These are phyloP conservation scores for Eriosoma lanigerum DNA, from an alignment of 1,140 invertebrate genomes.

Conservation along the genomic window DNA sequence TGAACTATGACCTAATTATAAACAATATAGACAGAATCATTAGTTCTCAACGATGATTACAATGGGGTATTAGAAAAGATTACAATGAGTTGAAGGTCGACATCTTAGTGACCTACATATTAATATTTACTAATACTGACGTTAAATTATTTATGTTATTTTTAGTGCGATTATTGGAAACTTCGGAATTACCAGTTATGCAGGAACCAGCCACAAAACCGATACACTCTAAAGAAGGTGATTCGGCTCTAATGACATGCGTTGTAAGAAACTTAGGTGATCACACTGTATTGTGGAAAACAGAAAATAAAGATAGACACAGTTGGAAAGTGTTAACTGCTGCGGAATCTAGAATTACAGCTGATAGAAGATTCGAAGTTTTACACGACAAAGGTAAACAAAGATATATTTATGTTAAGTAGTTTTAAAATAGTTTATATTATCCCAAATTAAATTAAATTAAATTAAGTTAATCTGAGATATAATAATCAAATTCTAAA, in stretches of 20 bases:
- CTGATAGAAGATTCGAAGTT: slow-evolving; percentile 69
- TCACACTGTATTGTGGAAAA: slow-evolving; percentile 72
- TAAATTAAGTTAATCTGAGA: too few relatives aligned
- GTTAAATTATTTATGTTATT: background rate
- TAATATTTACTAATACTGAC: background rate
- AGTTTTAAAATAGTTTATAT: background rate
- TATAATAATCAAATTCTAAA: background rate
- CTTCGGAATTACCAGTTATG: slow-evolving; percentile 31
- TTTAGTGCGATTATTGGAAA: slow-evolving; percentile 31
- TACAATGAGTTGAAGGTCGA: background rate
- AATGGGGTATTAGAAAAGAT: background rate
- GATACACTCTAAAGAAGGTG: slow-evolving; percentile 65
- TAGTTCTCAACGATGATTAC: background rate
- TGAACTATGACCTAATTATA: slow-evolving; percentile 41
- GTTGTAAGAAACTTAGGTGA: slow-evolving; percentile 69
- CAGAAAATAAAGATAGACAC: slow-evolving; percentile 64
- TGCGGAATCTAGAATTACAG: slow-evolving; percentile 70
- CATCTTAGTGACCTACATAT: background rate
- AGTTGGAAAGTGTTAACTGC: slow-evolving; percentile 68
- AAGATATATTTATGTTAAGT: background rate
- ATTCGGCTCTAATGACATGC: slow-evolving; percentile 75
- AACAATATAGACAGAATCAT: background rate
- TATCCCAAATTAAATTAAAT: too few relatives aligned
- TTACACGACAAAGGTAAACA: slow-evolving; percentile 71
- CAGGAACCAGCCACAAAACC: slow-evolving; percentile 54